Base-by-base conservation (phyloP, 92 coral and sea anemone species). In the Epizoanthus stellaris region DNA sequence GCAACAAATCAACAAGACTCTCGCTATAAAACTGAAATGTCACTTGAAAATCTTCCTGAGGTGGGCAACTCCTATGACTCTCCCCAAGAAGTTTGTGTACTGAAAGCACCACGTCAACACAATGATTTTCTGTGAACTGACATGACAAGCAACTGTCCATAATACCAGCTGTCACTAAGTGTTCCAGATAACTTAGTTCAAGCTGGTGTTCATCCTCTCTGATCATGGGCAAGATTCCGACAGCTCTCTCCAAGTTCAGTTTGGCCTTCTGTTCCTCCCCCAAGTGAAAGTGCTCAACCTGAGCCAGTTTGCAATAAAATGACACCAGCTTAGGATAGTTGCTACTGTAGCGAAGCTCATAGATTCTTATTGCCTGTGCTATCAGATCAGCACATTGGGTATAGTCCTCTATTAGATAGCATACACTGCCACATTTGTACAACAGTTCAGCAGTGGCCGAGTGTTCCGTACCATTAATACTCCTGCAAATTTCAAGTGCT, bases 221-320 rank as follows among this genome's bases (percentile, higher is more conserved):
- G 30, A 68, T 34, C 19, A 15, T 25, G 17, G 3, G 16, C 58
- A 72, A 43, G 11, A 72, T n/a, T 20, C 77, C 59, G 0, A 72
- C 5, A n/a, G 77, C 77, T n/a, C 38, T 72, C 17, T 72, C 77
- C 30, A 10, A 21, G 38, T 72, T 72, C 38, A n/a, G 7, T 72
- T 19, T 72, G 6, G 77, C 57, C 23, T 72, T 43, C 42, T 12
- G 30, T 19, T 47, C 12, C 6, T 47, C 39, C 5, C 20, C 15
- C 60, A 72, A 72, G 77, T 72, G 21, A 23, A 19, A 7, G 20
- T 14, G 58, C 38, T 72, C 57, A 20, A 72, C 77, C 20, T 45
- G 30, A 17, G 77, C 59, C 19, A 72, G 15, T 56, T 45, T 72
- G 77, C 58, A 72, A 72, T 72, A 72, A 7, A 60, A 72, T 2